Base-by-base conservation (phyloP, 2,797 vertebrate species). In the Anisognathus igniventris region DNA sequence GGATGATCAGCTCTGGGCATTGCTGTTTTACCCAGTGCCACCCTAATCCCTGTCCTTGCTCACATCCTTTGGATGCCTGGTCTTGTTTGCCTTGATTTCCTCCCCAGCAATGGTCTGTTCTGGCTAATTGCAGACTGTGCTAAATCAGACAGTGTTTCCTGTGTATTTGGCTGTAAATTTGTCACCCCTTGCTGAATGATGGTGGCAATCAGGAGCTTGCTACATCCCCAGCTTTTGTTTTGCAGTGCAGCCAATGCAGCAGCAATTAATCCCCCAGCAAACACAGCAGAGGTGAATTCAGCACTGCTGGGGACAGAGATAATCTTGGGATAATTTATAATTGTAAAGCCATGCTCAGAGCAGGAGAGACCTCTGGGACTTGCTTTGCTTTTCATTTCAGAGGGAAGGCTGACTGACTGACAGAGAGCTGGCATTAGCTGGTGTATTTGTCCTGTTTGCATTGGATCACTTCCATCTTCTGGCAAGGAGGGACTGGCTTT, bases 241-340 rank as follows among this genome's bases (percentile, higher is more conserved):
- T 58, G 56, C 88, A 73, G 64, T 15, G 28, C 78, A 78, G 93
- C 67, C n/a, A 30, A 30, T 57, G 92, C 85, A 88, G 85, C 85
- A 94, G 82, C 79, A 88, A 91, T 91, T 93, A 93, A 96, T 96
- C 89, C 85, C 57, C 40, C 0, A 0, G 87, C 58, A 88, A 92
- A 91, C 68, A 72, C 56, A 70, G 75, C 4, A 3, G 75, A 95
- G 91, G 82, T 88, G 91, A 91, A 68, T 23, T 56, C 66, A 66
- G 92, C 92, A 68, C 72, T 0, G 1, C 68, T 75, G 75, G 87
- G 87, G 79, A 86, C 62, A 70, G 82, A 94, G 82, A 93, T 90
- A 90, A 95, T 94, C 92, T 91, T 83, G 79, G 92, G 89, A 92
- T 91, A 72, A 96, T 86, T 96, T 95, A 70, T 90, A 88, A 86